phyloP scores from a whole-genome alignment of 2,797 vertebrate species.

The Sarcoramphus papa region DNA sequence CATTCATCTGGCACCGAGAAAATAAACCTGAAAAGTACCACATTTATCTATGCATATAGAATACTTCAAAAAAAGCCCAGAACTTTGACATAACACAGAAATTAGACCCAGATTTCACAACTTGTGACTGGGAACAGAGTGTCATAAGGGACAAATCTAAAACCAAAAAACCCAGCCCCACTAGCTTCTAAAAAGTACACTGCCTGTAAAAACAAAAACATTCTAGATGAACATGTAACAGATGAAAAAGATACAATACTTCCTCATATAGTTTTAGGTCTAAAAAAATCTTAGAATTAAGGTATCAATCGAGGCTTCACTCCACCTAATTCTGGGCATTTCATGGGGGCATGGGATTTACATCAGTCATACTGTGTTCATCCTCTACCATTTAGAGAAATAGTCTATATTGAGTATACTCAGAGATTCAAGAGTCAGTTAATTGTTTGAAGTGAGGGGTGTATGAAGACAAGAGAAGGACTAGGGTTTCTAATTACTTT shows the following conservation, averaged over 20 bases:
- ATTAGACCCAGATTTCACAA: slow-evolving; percentile 12
- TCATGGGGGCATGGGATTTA: background rate
- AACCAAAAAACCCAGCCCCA: background rate
- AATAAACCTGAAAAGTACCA: background rate
- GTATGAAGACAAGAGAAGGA: background rate
- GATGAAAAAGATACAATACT: background rate
- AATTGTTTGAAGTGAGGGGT: background rate
- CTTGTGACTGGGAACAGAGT: background rate
- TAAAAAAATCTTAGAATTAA: background rate
- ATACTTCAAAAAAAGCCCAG: background rate
- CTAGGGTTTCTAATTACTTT: background rate
- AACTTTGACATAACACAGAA: background rate
- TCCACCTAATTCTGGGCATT: background rate
- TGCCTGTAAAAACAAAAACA: background rate
- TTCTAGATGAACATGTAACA: background rate
- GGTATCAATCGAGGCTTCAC: background rate
- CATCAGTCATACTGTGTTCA: background rate
- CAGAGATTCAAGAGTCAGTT: background rate
- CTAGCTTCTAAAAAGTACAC: background rate
- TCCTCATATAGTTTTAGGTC: background rate
- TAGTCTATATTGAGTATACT: rapidly evolving
- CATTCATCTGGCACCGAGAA: background rate
- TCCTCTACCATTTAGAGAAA: background rate
- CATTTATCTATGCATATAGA: background rate
- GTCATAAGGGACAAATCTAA: background rate